These are phyloP conservation scores for Gobio occitaniae DNA, from an alignment of 2,797 vertebrate genomes.

Conservation along the genomic window DNA sequence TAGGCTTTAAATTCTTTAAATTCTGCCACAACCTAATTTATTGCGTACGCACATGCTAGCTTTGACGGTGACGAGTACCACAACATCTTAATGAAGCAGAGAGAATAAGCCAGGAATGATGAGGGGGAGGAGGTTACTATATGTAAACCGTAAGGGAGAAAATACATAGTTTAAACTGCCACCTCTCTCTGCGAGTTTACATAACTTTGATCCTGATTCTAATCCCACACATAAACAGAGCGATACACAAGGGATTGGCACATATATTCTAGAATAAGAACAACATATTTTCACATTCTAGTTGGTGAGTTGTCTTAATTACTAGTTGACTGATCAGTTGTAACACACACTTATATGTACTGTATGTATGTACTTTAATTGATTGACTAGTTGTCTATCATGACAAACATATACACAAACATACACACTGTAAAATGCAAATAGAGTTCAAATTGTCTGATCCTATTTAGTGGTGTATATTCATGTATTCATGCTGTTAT, in stretches of 20 bases:
- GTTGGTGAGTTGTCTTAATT: neutral
- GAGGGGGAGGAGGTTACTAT: constrained; percentile 30
- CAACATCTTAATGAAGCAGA: constrained; percentile 46
- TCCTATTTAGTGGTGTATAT: neutral
- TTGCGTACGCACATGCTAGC: constrained; percentile 47
- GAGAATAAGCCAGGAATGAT: constrained; percentile 30
- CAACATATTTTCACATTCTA: neutral
- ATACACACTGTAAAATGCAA: neutral
- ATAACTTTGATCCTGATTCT: constrained; percentile 33
- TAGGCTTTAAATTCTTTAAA: neutral
- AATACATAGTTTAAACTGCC: constrained; percentile 29
- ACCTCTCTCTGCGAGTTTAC: neutral
- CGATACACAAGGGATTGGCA: neutral
- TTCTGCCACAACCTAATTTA: constrained; percentile 45
- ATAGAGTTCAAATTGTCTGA: neutral
- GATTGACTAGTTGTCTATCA: neutral
- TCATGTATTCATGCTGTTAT: neutral
- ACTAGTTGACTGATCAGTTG: neutral
- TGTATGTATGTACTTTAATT: neutral
- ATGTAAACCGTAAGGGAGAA: constrained; percentile 8
- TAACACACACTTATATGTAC: neutral
- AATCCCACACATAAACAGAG: constrained; percentile 8
- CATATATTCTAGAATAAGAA: neutral
- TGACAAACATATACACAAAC: neutral
- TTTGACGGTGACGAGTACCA: constrained; percentile 25